Base-by-base conservation (phyloP, 1,140 invertebrate genomes). In the Akabosia matsudoensis region DNA sequence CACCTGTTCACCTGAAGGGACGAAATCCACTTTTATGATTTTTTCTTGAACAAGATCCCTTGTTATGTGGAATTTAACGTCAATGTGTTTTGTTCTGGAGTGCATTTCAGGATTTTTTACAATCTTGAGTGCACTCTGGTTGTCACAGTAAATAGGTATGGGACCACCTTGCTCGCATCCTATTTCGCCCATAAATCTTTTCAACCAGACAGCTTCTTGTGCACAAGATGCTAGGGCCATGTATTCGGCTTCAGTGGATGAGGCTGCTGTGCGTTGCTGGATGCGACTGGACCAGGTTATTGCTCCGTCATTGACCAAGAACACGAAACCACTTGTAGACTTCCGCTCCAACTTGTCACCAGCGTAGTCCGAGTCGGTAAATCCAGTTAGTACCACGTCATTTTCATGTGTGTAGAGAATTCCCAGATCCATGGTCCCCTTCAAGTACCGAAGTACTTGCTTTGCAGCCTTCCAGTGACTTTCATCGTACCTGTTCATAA, bases 181-280 rank as follows among this genome's bases (percentile, higher is more conserved):
- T n/a, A 85, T 78, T 75, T 84, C 81, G 54, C 71, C 14, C 45
- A 83, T 74, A 30, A 84, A 76, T 74, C 83, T 80, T 33, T 75
- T 75, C 7, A 85, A 74, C 84, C 84, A 86, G 70, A 82, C 79
- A 1, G 81, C 82, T 77, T 86, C 85, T 76, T 78, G 78, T 24
- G 80, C 75, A n/a, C 83, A 83, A 70, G 80, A 81, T 75, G 81
- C 83, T n/a, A 86, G 75, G 22, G 84, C 82, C 14, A 86, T 79
- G 82, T 86, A 86, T 77, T 87, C 85, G 2, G 85, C 79, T 76
- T 87, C 85, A 13, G 85, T 84, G 1, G 85, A 84, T 0, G 84
- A 86, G 0, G 86, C 28, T 26, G 84, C 79, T 28, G 85, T 84
- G 75, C 75, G 76, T 26, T 24, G 51, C 78, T 86, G 85, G 79